These are phyloP conservation scores for Collichthys lucidus DNA, from an alignment of 2,113 vertebrate species.

Conservation along the genomic window DNA sequence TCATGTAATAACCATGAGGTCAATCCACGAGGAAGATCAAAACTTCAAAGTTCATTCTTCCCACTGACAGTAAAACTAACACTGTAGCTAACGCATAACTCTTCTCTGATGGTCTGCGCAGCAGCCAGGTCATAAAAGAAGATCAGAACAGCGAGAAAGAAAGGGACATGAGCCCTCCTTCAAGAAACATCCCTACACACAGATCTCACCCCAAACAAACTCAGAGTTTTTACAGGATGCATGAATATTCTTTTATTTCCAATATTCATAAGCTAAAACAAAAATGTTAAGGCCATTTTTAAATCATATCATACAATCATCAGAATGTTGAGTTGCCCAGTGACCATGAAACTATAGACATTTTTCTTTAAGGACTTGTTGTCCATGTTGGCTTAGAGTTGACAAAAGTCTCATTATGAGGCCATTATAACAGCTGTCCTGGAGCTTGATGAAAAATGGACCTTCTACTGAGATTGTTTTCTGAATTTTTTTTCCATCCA, in stretches of 20 bases:
- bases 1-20: background rate
- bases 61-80: background rate
- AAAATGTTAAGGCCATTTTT: background rate
- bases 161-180: background rate
- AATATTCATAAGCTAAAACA: background rate
- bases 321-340: background rate
- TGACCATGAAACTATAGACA: no score
- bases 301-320: background rate
- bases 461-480: background rate
- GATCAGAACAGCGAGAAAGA: background rate
- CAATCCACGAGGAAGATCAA: background rate
- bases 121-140: conserved; percentile 16
- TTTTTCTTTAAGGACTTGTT: background rate
- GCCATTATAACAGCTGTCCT: background rate
- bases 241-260: background rate
- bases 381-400: background rate
- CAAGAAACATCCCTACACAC: background rate
- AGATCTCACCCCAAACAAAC: background rate
- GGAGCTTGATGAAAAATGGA: background rate
- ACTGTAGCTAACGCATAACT: background rate
- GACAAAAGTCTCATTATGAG: background rate
- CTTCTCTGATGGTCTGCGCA: conserved; percentile 27
- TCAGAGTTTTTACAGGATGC: background rate
- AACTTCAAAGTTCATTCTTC: background rate
- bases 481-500: background rate